These are phyloP conservation scores for Athene noctua DNA, from an alignment of 2,113 vertebrate genomes.

Conservation along the genomic window DNA sequence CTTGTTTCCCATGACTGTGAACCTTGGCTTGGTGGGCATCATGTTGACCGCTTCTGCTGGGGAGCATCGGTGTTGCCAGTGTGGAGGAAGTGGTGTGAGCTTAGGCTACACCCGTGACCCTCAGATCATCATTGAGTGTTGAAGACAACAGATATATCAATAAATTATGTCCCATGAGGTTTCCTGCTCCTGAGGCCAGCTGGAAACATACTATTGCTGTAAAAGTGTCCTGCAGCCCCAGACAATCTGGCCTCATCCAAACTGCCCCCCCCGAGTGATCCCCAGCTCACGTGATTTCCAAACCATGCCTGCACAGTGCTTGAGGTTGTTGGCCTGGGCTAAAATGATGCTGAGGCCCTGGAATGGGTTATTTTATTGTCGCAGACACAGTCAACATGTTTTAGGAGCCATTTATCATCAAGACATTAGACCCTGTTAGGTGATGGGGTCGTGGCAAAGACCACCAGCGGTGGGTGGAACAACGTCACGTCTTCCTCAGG, in stretches of 20 bases:
- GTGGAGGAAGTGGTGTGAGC: not conserved
- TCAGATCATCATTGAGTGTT: not conserved
- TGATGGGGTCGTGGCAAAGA: not conserved
- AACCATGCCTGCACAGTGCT: not conserved
- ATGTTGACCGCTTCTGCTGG: rapidly evolving
- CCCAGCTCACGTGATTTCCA: not conserved
- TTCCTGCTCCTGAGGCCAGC: not conserved
- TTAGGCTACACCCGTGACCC: not conserved
- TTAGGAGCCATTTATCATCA: not conserved
- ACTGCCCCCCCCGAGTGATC: not conserved
- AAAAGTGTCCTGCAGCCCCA: not conserved
- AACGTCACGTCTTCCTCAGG: rapidly evolving
- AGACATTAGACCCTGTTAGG: too few species aligned
- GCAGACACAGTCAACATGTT: rapidly evolving
- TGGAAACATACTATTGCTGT: not conserved
- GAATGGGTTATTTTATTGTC: not conserved
- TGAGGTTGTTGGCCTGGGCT: not conserved
- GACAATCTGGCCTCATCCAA: not conserved
- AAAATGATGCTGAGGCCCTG: not conserved
- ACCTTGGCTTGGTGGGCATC: not conserved
- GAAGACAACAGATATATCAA: not conserved
- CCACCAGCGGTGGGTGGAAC: not conserved
- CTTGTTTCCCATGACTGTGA: not conserved
- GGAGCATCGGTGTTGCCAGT: rapidly evolving
- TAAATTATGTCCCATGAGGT: not conserved